Conservation (phyloP, 2,797 vertebrate species). For the Vipera latastei region DNA sequence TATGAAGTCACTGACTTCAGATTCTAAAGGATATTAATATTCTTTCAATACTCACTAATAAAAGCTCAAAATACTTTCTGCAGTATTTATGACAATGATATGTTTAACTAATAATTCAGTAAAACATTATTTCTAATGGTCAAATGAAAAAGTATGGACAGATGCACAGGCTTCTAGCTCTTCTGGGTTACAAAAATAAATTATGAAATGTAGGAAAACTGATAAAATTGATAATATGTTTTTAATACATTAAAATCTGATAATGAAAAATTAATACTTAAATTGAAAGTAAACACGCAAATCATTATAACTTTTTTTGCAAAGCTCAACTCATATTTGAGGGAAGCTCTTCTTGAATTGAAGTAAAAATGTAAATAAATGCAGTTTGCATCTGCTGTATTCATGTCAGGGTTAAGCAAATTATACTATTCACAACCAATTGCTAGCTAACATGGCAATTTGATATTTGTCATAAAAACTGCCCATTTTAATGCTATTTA, state of each 20-base stretch:
- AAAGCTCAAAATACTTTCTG: not conserved
- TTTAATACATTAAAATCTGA: not conserved
- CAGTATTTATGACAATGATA: constrained; percentile 13
- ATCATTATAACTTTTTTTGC: not conserved
- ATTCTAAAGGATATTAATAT: constrained; percentile 13
- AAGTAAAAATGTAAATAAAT: not conserved
- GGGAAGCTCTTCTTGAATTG: not conserved
- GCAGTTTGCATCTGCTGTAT: not conserved
- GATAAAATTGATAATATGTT: not conserved
- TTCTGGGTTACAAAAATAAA: not conserved
- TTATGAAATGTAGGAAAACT: not conserved
- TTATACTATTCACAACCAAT: not conserved
- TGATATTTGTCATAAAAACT: not conserved
- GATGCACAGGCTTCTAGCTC: not conserved
- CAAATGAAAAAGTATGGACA: not conserved
- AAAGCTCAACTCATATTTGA: not conserved
- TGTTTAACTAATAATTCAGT: not conserved
- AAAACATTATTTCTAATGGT: not conserved
- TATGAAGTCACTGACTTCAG: constrained; percentile 29
- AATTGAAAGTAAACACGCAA: not conserved
- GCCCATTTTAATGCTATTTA: not conserved
- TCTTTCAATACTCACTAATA: not conserved
- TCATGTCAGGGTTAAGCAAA: not conserved
- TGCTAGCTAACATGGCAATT: not conserved
- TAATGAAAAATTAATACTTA: not conserved